phyloP scores from a whole-genome alignment of 2,888 invertebrate genomes.

The Conus canariensis region DNA sequence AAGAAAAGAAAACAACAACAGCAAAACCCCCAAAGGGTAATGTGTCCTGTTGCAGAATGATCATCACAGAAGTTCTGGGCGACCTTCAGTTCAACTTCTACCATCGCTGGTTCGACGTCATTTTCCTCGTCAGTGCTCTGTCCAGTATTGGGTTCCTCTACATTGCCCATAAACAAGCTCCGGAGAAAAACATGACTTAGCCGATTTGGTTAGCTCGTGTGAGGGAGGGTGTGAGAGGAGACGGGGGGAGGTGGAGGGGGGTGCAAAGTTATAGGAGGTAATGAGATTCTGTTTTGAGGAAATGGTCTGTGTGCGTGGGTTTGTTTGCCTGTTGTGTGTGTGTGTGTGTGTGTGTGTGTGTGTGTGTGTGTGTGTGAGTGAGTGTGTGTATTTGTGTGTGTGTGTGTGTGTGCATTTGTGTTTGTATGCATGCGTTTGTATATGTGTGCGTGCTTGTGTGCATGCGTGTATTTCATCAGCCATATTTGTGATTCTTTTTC shows the following conservation, averaged over 20 bases:
- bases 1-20: too few relatives aligned
- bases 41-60: conserved; percentile 82
- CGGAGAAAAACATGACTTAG: conserved; percentile 62
- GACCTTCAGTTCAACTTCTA: conserved; percentile 99
- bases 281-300: too few relatives aligned
- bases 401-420: too few relatives aligned
- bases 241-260: not conserved
- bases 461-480: too few relatives aligned
- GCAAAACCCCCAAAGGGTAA: too few relatives aligned
- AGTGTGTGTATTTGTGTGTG: not conserved
- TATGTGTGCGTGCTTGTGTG: too few relatives aligned
- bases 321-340: too few relatives aligned
- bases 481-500: too few relatives aligned
- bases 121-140: conserved; percentile 96
- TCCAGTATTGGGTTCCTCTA: conserved; percentile 97
- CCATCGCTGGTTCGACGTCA: conserved; percentile 99
- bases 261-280: not conserved
- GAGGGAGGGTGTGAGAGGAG: not conserved
- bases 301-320: too few relatives aligned
- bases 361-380: not conserved
- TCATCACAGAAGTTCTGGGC: conserved; percentile 94
- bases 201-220: not conserved
- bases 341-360: too few relatives aligned
- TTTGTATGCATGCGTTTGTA: too few relatives aligned
- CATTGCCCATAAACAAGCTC: conserved; percentile 84